Conservation (phyloP, 1,140 invertebrate species). For the Drosophila sechellia region DNA sequence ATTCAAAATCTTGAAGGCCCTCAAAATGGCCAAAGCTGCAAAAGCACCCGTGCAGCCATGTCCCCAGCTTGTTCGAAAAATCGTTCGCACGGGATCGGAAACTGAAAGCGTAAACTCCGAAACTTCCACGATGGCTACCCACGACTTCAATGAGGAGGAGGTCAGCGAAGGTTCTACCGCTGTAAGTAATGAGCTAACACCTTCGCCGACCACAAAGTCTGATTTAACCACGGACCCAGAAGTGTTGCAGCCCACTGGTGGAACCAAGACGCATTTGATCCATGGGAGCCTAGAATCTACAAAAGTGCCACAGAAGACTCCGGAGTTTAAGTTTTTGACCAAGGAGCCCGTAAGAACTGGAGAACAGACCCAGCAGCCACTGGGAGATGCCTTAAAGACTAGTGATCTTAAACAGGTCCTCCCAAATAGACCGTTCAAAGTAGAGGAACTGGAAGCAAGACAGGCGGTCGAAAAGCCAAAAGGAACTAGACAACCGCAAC, state of each 20-base stretch:
- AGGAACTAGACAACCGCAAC: background rate
- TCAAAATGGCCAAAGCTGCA: slow-evolving; percentile 18
- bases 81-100: slow-evolving; percentile 21
- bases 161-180: slow-evolving; percentile 24
- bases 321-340: background rate
- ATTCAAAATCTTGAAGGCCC: slow-evolving; percentile 50
- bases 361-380: background rate
- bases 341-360: background rate
- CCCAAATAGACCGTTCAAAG: background rate
- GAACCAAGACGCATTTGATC: background rate
- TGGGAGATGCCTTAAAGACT: background rate
- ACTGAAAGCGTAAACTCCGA: slow-evolving; percentile 46
- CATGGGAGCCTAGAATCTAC: background rate
- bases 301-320: background rate
- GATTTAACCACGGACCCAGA: slow-evolving; percentile 47
- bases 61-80: background rate
- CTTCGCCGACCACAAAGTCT: slow-evolving; percentile 15
- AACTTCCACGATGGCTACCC: slow-evolving; percentile 55
- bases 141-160: slow-evolving; percentile 30
- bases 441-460: background rate
- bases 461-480: background rate
- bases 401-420: background rate
- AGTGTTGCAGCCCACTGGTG: slow-evolving; percentile 49
- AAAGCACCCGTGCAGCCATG: background rate
- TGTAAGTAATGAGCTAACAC: slow-evolving; percentile 53